A percentile compares a stretch with the other conserved stretches of the same genome.
These are phyloP conservation scores for Exaiptasia diaphana DNA, from an alignment of 64 coral and sea anemone species.

Conservation along the genomic window DNA sequence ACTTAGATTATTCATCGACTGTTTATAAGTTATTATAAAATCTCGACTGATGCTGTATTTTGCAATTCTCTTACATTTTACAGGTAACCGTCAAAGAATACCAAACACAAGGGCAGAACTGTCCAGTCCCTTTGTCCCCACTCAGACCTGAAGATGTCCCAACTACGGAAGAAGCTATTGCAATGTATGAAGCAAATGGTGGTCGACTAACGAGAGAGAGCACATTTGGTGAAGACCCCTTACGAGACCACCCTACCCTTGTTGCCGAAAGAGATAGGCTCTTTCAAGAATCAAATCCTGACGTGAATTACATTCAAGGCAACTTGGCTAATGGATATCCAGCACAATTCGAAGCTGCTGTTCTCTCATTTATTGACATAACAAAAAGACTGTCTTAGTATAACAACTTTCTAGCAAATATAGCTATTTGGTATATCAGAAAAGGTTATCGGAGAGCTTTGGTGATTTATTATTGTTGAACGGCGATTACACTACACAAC, in stretches of 20 bases:
- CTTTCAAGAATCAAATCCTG: neutral
- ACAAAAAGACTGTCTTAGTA: neutral
- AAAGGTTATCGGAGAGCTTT: no score
- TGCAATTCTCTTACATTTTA: no score
- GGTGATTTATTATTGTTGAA: no score
- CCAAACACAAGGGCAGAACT: constrained; percentile 19
- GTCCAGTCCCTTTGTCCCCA: constrained; percentile 14
- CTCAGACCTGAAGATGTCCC: neutral
- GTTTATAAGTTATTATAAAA: neutral
- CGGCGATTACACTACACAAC: no score
- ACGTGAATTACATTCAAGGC: neutral
- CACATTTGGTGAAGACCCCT: constrained; percentile 20
- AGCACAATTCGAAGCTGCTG: constrained; percentile 4
- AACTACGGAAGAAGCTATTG: constrained; percentile 17
- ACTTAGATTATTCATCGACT: no score
- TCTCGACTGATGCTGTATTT: no score
- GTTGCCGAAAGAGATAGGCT: neutral
- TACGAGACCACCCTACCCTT: neutral
- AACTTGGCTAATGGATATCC: constrained; percentile 12
- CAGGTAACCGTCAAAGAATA: constrained; percentile 12
- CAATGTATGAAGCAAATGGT: neutral
- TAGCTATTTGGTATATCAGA: neutral
- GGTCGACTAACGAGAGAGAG: constrained; percentile 9
- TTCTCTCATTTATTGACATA: constrained; percentile 17
- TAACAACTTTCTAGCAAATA: neutral